Evolutionary conservation across 1,140 invertebrate species (phyloP), one percentile per base, ranked within the genome.

Genomic region (Acyrthosiphon pisum): DNA sequence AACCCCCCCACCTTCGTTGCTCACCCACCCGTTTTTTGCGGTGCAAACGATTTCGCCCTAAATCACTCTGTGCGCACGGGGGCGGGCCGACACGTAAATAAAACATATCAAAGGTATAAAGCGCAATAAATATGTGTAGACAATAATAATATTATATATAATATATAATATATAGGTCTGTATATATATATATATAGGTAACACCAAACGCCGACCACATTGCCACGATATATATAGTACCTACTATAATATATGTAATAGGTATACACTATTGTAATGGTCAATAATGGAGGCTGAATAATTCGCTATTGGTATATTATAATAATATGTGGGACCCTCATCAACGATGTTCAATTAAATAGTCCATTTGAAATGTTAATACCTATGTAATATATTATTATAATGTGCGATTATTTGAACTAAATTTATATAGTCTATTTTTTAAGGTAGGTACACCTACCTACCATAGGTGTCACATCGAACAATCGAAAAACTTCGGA

Each of bases 1-100:
- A 88, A 50, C 14, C 26, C 26, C n/a, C 84, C 26, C 41, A 41
- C 22, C n/a, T 2, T 23, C 20, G 22, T 1, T 7, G 37, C 41
- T 44, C 30, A 48, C 44, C 44, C 44, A 46, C 44, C 86, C 6
- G 46, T 30, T 87, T 48, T 87, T 48, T 87, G 86, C n/a, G 86
- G 86, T 87, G 46, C n/a, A 22, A 48, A 87, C 20, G 7, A 48
- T 48, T 87, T 87, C 86, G 44, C 86, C 86, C 86, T 48, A 87
- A 30, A 87, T 87, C 86, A 41, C 11, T 14, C 60, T 4, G 11
- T n/a, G 60, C 30, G 6, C 14, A 84, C 83, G 86, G 86, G 87
- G 87, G 87, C 48, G 48, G 22, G 9, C 83, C 14, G 60, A 87
- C 84, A 30, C 44, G 44, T n/a, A 35, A 22, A 88, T 35, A 35